Conservation (phyloP, 2,888 invertebrate species). For the Dasysyrphus tricinctus region DNA sequence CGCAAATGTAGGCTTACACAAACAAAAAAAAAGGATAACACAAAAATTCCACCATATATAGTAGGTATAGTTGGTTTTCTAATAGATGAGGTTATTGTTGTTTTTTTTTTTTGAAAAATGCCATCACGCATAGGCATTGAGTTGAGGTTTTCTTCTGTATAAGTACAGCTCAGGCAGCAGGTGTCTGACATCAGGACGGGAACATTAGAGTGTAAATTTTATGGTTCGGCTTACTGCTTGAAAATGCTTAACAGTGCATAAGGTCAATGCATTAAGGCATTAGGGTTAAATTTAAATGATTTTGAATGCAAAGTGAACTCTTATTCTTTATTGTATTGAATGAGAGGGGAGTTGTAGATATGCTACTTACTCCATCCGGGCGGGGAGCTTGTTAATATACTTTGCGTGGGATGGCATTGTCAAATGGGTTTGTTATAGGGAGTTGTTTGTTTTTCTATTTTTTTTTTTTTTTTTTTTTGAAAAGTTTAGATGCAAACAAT, state of each 20-base stretch:
- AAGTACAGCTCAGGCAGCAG: constrained; percentile 64
- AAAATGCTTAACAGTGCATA: constrained; percentile 66
- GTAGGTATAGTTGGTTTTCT: constrained; percentile 12
- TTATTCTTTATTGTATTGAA: constrained; percentile 13
- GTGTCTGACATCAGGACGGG: constrained; percentile 57
- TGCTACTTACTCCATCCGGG: constrained; percentile 12
- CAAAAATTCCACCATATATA: constrained; percentile 38
- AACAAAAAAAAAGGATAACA: constrained; percentile 17
- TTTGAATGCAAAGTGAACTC: constrained; percentile 31
- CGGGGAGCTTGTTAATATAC: neutral
- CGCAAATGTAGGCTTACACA: constrained; percentile 39
- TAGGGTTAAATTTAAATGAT: constrained; percentile 44
- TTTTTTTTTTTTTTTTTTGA: neutral
- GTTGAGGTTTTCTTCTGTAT: constrained; percentile 20
- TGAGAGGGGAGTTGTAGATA: constrained; percentile 1
- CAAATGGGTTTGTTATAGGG: neutral
- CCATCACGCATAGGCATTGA: constrained; percentile 61
- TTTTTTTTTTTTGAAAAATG: constrained; percentile 49
- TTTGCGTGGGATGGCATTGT: neutral
- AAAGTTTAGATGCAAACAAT: constrained; percentile 24
- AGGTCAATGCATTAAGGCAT: constrained; percentile 74
- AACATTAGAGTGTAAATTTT: constrained; percentile 50
- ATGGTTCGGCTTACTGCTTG: constrained; percentile 45
- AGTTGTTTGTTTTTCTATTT: neutral
- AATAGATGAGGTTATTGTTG: constrained; percentile 47